phyloP scores from a whole-genome alignment of 2,797 vertebrate species.

The Ciconia nigra region DNA sequence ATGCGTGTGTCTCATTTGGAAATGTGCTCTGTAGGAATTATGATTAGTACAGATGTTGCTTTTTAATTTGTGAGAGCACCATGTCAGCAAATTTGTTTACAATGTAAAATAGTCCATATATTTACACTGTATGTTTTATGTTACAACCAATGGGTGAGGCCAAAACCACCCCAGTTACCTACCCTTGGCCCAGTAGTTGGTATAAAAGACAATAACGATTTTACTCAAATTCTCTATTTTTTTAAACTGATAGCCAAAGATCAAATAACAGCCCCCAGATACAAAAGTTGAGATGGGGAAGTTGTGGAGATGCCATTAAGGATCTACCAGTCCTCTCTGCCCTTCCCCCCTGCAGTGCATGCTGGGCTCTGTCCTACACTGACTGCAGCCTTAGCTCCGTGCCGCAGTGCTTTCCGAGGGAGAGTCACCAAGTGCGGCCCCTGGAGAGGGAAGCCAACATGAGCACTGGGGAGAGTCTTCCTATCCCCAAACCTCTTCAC shows the following conservation, averaged over 20 bases:
- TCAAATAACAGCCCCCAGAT: not conserved
- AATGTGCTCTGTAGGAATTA: not conserved
- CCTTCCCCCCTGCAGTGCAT: not conserved
- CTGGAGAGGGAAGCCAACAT: not conserved
- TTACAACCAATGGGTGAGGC: not conserved
- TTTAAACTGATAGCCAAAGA: not conserved
- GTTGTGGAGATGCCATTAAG: not conserved
- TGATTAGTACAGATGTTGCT: not conserved
- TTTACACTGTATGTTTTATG: not conserved
- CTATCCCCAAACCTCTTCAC: not conserved
- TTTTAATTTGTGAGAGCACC: not conserved
- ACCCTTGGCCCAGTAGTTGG: not conserved
- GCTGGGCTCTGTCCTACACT: not conserved
- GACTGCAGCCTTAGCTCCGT: not conserved
- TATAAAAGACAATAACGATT: not conserved
- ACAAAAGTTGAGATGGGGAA: not conserved
- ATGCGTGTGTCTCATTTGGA: not conserved
- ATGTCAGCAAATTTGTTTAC: not conserved
- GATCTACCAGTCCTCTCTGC: not conserved
- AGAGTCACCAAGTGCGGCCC: accelerated
- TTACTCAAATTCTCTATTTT: not conserved
- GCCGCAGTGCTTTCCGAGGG: accelerated
- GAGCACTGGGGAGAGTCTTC: not conserved
- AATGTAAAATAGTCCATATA: not conserved
- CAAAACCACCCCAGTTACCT: not conserved